phyloP scores from a whole-genome alignment of 1,140 invertebrate species.

The Xylocopa sonorina region DNA sequence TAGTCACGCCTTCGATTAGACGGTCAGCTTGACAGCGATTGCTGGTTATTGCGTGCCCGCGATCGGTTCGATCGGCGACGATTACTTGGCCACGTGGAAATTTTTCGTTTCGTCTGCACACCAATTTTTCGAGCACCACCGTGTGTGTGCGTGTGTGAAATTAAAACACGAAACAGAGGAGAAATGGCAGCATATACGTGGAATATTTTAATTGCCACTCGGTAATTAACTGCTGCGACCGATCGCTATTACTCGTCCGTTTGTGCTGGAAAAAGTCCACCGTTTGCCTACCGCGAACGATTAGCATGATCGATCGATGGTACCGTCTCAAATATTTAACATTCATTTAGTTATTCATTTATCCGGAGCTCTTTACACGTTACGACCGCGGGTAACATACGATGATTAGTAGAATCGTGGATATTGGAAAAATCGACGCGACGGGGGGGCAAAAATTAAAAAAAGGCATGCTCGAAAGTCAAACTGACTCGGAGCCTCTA shows the following conservation, averaged over 20 bases:
- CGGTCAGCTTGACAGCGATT: neutral
- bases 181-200: neutral
- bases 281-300: neutral
- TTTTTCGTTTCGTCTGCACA: neutral
- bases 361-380: neutral
- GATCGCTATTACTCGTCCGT: neutral
- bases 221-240: neutral
- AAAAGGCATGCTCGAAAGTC: neutral
- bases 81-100: neutral
- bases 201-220: conserved; percentile 8
- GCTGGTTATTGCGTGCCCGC: neutral
- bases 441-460: neutral
- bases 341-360: conserved; percentile 1
- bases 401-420: neutral
- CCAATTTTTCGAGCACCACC: no score
- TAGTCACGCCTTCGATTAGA: conserved; percentile 38
- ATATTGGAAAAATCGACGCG: neutral
- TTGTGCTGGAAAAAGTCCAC: neutral
- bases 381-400: neutral
- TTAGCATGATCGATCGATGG: conserved; percentile 17
- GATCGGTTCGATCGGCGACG: conserved; percentile 18
- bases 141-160: no score
- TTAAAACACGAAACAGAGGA: no score
- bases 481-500: neutral
- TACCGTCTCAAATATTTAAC: conserved; percentile 7